These are phyloP conservation scores for Morbakka virulenta DNA, from an alignment of 30 jellyfish, hydroid and myxozoan genomes.

Conservation along the genomic window DNA sequence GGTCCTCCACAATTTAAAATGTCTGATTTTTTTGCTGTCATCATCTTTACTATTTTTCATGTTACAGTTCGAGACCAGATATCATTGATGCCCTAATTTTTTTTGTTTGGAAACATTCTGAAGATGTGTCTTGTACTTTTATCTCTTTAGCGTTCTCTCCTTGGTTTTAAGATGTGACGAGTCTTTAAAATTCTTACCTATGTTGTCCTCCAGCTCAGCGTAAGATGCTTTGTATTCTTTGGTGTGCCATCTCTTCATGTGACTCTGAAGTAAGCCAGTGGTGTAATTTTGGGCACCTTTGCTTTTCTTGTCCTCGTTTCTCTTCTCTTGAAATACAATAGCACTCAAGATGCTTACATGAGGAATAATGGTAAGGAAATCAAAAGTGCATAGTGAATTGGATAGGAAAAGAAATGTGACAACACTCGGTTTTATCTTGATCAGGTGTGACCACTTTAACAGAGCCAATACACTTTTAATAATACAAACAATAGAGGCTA, in stretches of 20 bases:
- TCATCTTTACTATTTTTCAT: constrained; percentile 32
- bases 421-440: too few relatives aligned
- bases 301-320: constrained; percentile 39
- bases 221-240: too few relatives aligned
- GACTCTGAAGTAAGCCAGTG: constrained; percentile 53
- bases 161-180: constrained; percentile 24
- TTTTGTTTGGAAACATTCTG: constrained; percentile 10
- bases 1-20: constrained; percentile 45
- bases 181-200: neutral
- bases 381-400: too few relatives aligned
- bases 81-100: constrained; percentile 41
- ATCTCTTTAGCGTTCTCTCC: constrained; percentile 28
- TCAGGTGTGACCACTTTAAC: too few relatives aligned
- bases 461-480: too few relatives aligned
- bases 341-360: too few relatives aligned
- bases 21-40: constrained; percentile 63
- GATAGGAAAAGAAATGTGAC: too few relatives aligned
- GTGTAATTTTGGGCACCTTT: constrained; percentile 53
- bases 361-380: too few relatives aligned
- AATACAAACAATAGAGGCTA: too few relatives aligned
- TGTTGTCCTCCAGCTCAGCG: constrained; percentile 8
- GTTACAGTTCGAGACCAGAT: constrained; percentile 20
- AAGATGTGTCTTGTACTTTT: constrained; percentile 23
- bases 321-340: too few relatives aligned
- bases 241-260: constrained; percentile 33